Percentiles rank a stretch among this genome's conserved stretches.
These are phyloP conservation scores for Cheilosia vernalis DNA, from an alignment of 2,888 invertebrate genomes.

Conservation along the genomic window DNA sequence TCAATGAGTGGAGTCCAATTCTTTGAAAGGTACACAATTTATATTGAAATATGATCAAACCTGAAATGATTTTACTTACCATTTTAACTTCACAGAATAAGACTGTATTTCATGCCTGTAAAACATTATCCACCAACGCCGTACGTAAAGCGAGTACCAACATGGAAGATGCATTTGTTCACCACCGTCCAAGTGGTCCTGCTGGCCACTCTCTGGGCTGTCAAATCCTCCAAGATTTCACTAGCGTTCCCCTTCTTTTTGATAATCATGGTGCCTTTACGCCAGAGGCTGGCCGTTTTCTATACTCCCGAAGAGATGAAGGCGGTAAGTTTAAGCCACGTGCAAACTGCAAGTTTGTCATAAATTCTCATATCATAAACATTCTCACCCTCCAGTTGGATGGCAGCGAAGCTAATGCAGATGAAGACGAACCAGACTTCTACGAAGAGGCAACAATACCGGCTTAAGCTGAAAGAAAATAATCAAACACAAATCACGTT, in stretches of 20 bases:
- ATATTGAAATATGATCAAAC: background rate
- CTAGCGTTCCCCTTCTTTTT: slow-evolving; percentile 97
- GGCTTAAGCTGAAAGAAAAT: slow-evolving; percentile 84
- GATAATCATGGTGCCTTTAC: slow-evolving; percentile 94
- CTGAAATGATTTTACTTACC: background rate
- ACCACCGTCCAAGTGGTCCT: slow-evolving; percentile 93
- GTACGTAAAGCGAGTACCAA: slow-evolving; percentile 94
- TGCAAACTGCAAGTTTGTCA: background rate
- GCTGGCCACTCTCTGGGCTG: slow-evolving; percentile 91
- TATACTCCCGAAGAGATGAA: slow-evolving; percentile 93
- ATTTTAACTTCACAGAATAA: slow-evolving; percentile 84
- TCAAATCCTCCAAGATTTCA: slow-evolving; percentile 95
- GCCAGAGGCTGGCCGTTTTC: slow-evolving; percentile 88
- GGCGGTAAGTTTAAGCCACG: slow-evolving; percentile 87
- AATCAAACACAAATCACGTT: slow-evolving; percentile 7
- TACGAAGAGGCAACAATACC: slow-evolving; percentile 95
- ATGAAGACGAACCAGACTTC: slow-evolving; percentile 96
- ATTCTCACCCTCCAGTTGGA: slow-evolving; percentile 87
- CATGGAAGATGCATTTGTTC: slow-evolving; percentile 95
- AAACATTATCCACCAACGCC: slow-evolving; percentile 97
- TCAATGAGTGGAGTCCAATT: slow-evolving; percentile 97
- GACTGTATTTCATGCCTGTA: slow-evolving; percentile 95
- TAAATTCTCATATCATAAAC: too few relatives aligned
- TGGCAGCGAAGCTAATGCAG: slow-evolving; percentile 91
- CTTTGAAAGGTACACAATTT: slow-evolving; percentile 87